Percentiles rank a stretch among this genome's conserved stretches.
Conservation (phyloP, 2,888 invertebrate genomes). For the Drosophila histrio region DNA sequence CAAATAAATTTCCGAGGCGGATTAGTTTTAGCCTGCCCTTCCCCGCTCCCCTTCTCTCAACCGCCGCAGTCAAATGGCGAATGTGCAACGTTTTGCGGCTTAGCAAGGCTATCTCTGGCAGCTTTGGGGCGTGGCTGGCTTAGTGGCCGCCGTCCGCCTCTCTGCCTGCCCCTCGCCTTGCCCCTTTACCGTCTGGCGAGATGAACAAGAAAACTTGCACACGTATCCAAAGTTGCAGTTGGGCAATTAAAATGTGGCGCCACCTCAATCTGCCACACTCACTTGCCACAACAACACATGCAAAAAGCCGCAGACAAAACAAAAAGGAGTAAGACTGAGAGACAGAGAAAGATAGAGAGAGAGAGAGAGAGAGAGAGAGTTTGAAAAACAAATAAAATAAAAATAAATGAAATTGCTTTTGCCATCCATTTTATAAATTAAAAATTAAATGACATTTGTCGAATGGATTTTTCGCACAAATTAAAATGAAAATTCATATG, state of each 20-base stretch:
- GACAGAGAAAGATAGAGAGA: not conserved
- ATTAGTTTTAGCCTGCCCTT: slow-evolving; percentile 51
- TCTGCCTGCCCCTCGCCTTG: not conserved
- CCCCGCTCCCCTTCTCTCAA: not conserved
- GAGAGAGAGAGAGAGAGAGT: not conserved
- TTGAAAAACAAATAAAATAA: not conserved
- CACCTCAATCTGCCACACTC: slow-evolving; percentile 48
- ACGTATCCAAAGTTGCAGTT: slow-evolving; percentile 25
- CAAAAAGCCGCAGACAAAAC: slow-evolving; percentile 42
- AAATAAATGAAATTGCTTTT: slow-evolving; percentile 18
- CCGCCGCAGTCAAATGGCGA: not conserved
- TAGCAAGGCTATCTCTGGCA: slow-evolving; percentile 66
- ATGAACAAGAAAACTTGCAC: slow-evolving; percentile 49
- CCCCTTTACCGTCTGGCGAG: not conserved
- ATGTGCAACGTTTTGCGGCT: slow-evolving; percentile 67
- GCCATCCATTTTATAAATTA: slow-evolving; percentile 59
- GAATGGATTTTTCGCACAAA: slow-evolving; percentile 14
- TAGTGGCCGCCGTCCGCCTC: slow-evolving; percentile 19
- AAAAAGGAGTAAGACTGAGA: slow-evolving; percentile 1
- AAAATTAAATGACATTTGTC: slow-evolving; percentile 51
- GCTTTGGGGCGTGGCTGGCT: slow-evolving; percentile 38
- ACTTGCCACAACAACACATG: slow-evolving; percentile 32
- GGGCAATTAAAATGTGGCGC: slow-evolving; percentile 54
- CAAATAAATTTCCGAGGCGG: slow-evolving; percentile 75
- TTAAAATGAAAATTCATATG: slow-evolving; percentile 15